Conservation (phyloP, 2,797 vertebrate genomes). For the Psittacula derbiana region DNA sequence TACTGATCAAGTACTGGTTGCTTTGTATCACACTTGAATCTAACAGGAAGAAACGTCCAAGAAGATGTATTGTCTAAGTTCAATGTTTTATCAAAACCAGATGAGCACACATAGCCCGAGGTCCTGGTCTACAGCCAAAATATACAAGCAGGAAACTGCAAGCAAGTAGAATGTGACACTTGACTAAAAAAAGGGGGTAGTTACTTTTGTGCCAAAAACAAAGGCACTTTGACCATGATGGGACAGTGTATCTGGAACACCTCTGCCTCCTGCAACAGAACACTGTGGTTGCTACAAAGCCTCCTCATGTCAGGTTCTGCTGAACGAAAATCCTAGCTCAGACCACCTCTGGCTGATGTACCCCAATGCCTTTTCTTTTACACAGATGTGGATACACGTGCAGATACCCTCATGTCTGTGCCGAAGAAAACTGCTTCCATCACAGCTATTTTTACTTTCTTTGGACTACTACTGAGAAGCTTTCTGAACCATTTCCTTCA, state of each 20-base stretch:
- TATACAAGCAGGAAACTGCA: conserved; percentile 69
- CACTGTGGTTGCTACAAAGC: not conserved
- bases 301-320: not conserved
- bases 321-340: not conserved
- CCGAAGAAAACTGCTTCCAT: not conserved
- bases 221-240: not conserved
- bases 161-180: conserved; percentile 66
- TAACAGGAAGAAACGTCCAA: conserved; percentile 64
- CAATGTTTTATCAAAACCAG: conserved; percentile 68
- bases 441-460: not conserved
- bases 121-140: conserved; percentile 64
- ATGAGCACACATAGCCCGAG: conserved; percentile 44
- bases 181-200: not conserved
- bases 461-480: not conserved
- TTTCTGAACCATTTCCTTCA: not conserved
- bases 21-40: conserved; percentile 56
- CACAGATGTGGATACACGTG: not conserved
- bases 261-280: conserved; percentile 27
- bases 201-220: conserved; percentile 16
- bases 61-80: conserved; percentile 66
- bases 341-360: not conserved
- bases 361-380: not conserved
- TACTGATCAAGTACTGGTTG: conserved; percentile 57
- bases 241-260: not conserved
- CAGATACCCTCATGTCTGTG: not conserved